Conservation (phyloP, 2,113 vertebrate genomes). For the Cyanistes caeruleus region DNA sequence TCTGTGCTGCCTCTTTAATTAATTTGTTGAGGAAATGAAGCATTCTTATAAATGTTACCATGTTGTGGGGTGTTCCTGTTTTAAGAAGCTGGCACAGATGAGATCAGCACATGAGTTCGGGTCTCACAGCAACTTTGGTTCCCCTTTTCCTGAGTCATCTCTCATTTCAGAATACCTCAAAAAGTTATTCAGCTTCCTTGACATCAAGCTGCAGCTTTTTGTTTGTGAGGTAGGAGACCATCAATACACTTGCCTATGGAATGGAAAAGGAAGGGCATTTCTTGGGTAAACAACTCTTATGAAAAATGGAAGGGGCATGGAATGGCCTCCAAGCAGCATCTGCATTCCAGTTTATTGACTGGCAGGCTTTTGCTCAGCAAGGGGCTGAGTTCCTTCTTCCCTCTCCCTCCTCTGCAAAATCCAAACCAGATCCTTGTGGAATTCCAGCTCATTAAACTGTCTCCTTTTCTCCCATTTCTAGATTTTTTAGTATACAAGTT, state of each 20-base stretch:
- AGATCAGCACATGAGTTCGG: not conserved
- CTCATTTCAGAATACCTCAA: not conserved
- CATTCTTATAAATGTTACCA: fast-evolving
- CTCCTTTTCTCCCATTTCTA: not conserved
- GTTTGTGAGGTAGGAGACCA: not conserved
- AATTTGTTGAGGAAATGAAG: not conserved
- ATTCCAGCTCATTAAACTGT: not conserved
- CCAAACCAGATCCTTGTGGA: not conserved
- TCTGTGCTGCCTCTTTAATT: not conserved
- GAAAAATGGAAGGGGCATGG: not conserved
- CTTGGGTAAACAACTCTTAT: not conserved
- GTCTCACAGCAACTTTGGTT: not conserved
- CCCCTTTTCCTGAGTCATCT: not conserved
- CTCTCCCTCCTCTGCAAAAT: not conserved
- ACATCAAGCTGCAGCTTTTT: no score
- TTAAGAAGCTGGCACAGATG: not conserved
- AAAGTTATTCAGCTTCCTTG: not conserved
- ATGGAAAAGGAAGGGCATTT: not conserved
- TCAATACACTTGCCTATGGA: fast-evolving
- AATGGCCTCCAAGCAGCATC: not conserved
- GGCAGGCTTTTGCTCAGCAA: not conserved
- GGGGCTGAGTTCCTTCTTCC: not conserved
- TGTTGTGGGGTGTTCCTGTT: not conserved
- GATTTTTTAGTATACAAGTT: slow-evolving; percentile 79
- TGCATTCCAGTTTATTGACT: not conserved